Evolutionary conservation across 1,140 invertebrate genomes (phyloP).

Genomic region (Drosophila kohkoa): DNA sequence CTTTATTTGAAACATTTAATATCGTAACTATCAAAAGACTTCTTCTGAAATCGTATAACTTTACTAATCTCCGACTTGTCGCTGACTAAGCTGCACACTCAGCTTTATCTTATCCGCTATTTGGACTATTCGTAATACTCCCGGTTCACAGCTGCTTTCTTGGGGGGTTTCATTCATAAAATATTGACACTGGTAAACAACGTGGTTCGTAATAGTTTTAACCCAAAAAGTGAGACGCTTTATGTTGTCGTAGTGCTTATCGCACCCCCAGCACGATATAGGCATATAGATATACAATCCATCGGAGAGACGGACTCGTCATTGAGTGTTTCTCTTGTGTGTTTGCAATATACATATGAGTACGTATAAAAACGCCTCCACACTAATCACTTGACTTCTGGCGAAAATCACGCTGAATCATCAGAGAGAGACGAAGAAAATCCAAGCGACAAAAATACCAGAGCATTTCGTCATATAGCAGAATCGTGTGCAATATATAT

Average conservation of each 20-base stretch:
- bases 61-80: too few species aligned
- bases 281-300: not conserved
- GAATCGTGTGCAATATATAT: conserved; percentile 4
- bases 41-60: too few species aligned
- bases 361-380: conserved; percentile 12
- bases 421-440: conserved; percentile 5
- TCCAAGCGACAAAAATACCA: conserved; percentile 41
- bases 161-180: not conserved
- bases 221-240: not conserved
- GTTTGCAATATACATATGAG: not conserved
- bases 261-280: not conserved
- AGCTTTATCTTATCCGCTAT: conserved; percentile 14
- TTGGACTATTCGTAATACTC: conserved; percentile 14
- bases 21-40: too few species aligned
- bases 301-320: conserved; percentile 9
- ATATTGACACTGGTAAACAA: not conserved
- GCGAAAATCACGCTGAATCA: conserved; percentile 38
- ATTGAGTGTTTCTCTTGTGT: not conserved
- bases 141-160: not conserved
- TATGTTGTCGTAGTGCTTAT: conserved; percentile 4
- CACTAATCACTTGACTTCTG: conserved; percentile 31
- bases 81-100: too few species aligned
- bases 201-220: conserved; percentile 11
- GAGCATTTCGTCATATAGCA: conserved; percentile 65
- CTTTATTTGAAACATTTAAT: too few species aligned